Evolutionary conservation across 1,140 invertebrate genomes (phyloP).

Genomic region (Atopsyche davidsoni): DNA sequence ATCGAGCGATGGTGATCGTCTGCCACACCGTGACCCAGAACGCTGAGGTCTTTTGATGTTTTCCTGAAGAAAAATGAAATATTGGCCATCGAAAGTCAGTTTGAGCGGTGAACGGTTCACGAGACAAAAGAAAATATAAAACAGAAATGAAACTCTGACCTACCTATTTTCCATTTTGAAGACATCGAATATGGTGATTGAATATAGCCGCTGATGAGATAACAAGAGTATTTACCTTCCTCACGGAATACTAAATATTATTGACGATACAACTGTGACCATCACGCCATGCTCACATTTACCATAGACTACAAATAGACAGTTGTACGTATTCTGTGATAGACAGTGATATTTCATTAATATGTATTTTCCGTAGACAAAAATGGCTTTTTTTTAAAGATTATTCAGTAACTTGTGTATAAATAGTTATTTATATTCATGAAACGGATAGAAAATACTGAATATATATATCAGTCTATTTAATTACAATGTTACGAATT

Average conservation of each 20-base stretch:
- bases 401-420: too few relatives aligned
- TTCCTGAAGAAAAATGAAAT: conserved; percentile 8
- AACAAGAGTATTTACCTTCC: too few relatives aligned
- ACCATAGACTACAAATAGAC: conserved; percentile 10
- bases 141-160: neutral
- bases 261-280: conserved; percentile 8
- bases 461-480: too few relatives aligned
- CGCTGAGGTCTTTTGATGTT: conserved; percentile 9
- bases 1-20: conserved; percentile 56
- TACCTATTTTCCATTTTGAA: conserved; percentile 22
- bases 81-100: neutral
- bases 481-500: too few relatives aligned
- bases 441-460: too few relatives aligned
- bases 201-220: too few relatives aligned
- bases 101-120: conserved; percentile 2
- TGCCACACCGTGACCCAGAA: conserved; percentile 13
- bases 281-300: conserved; percentile 16
- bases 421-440: too few relatives aligned
- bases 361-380: too few relatives aligned
- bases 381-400: too few relatives aligned
- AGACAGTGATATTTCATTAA: neutral
- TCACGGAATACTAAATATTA: conserved; percentile 10
- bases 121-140: neutral
- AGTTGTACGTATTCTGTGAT: neutral
- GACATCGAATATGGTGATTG: conserved; percentile 16